A percentile compares a stretch with the other conserved stretches of the same genome.
These are phyloP conservation scores for Bathybates hornii DNA, from an alignment of 2,113 vertebrate species.

Conservation along the genomic window DNA sequence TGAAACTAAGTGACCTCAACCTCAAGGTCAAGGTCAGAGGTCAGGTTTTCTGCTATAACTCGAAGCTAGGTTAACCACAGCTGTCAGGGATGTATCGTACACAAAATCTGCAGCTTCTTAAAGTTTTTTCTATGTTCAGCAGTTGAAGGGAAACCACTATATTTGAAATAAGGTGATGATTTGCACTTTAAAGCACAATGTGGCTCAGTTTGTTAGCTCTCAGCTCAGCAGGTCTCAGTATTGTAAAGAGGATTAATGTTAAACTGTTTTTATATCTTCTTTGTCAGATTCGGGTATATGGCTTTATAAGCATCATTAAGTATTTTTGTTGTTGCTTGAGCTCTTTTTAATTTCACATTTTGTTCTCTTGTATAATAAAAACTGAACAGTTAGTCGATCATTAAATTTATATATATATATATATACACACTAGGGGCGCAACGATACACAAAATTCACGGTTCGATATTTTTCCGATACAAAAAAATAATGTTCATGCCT, in stretches of 20 bases:
- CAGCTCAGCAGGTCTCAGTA: neutral
- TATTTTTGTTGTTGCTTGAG: neutral
- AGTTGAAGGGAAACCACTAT: neutral
- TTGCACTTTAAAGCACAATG: neutral
- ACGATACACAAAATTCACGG: no score
- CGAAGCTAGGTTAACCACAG: neutral
- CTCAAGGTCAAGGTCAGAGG: neutral
- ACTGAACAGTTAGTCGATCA: neutral
- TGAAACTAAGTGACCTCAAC: neutral
- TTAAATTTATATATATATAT: neutral
- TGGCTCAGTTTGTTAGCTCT: neutral
- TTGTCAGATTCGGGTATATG: neutral
- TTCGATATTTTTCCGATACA: no score
- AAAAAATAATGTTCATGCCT: no score
- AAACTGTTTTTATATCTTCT: neutral
- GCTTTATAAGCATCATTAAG: fast-evolving
- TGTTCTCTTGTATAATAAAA: neutral
- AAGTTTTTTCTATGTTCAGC: neutral
- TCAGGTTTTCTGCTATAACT: neutral
- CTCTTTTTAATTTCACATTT: neutral
- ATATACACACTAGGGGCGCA: no score
- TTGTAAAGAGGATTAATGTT: neutral
- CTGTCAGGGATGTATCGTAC: fast-evolving
- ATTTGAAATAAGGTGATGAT: neutral
- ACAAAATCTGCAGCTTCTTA: neutral